Evolutionary conservation across 2,113 vertebrate genomes (phyloP), one percentile per base, ranked within the genome.

Genomic region (Daboia siamensis): DNA sequence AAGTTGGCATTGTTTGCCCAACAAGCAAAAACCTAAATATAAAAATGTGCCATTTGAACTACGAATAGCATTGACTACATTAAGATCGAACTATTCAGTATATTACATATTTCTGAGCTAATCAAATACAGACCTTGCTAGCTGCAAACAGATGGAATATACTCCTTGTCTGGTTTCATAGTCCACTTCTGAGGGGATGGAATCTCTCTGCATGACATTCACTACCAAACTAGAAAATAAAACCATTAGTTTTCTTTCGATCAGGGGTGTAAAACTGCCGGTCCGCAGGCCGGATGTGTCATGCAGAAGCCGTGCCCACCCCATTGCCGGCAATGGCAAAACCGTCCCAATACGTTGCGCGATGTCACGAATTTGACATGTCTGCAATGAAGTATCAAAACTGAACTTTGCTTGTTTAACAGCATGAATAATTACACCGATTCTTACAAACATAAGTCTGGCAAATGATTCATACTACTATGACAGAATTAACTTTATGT

Each of bases 121-220:
- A 44, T 91, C 69, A 94, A 56, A 91, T 52, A 94, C 95, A 15
- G 93, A 99, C 99, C 99, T 99, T 96, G 99, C 99, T 92, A 99
- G 97, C 85, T 99, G 99, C 24, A 99, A 98, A 94, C 99, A 99
- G 96, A 99, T 99, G 74, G 99, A 99, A 93, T 99, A 99, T 94
- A 99, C 99, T 54, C 99, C 99, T 95, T 99, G 99, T 95, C 99
- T 98, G 91, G 99, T 99, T 97, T 99, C 99, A 93, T 99, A 99
- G 97, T 99, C 99, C 59, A 99, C 99, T 97, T 99, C 99, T 61
- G 99, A 98, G 24, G 99, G 99, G 93, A 99, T 99, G 91, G 99
- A 99, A 93, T 99, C 99, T 96, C 99, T 98, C 97, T 99, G 99
- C 99, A 99, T 99, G 85, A 99, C 99, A 95, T 99, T 99, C 93